Conservation (phyloP, 1,140 invertebrate species). For the Drosophila serrata region DNA sequence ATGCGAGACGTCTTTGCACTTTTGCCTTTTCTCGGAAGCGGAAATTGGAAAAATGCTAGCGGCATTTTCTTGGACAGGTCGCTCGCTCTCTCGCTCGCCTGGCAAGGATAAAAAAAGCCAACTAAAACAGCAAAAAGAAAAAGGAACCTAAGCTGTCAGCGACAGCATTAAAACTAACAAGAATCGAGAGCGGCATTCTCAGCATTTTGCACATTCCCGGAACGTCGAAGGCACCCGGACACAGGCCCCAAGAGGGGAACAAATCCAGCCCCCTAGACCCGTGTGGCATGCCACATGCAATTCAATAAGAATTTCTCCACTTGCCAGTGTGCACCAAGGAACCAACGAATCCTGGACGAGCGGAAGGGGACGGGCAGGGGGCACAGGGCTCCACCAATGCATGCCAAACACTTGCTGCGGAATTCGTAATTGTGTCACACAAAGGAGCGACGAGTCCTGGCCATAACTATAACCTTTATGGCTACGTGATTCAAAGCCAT, state of each 20-base stretch:
- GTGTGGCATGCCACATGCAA: slow-evolving; percentile 54
- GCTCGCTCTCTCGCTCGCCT: slow-evolving; percentile 12
- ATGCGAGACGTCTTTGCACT: slow-evolving; percentile 43
- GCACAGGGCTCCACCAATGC: slow-evolving; percentile 44
- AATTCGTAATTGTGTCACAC: slow-evolving; percentile 56
- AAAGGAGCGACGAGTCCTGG: slow-evolving; percentile 26
- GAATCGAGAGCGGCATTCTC: slow-evolving; percentile 42
- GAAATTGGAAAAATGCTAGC: slow-evolving; percentile 72
- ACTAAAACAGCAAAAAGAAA: slow-evolving; percentile 2
- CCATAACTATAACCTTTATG: slow-evolving; percentile 49
- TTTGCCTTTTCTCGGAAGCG: slow-evolving; percentile 48
- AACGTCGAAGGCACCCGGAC: slow-evolving; percentile 23
- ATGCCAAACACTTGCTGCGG: slow-evolving; percentile 55
- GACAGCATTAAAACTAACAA: slow-evolving; percentile 69
- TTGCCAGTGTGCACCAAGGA: slow-evolving; percentile 16
- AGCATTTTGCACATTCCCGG: slow-evolving; percentile 45
- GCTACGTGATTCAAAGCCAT: slow-evolving; percentile 46
- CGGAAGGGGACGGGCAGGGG: not conserved
- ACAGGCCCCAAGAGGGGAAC: slow-evolving; percentile 16
- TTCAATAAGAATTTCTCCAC: slow-evolving; percentile 56
- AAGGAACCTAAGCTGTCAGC: slow-evolving; percentile 57
- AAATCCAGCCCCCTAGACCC: slow-evolving; percentile 25
- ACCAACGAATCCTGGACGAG: not conserved
- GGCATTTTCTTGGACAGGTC: slow-evolving; percentile 70
- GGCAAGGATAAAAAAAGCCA: slow-evolving; percentile 26